Base-by-base conservation (phyloP, 2,113 vertebrate species). In the Plecturocebus donacophilus region DNA sequence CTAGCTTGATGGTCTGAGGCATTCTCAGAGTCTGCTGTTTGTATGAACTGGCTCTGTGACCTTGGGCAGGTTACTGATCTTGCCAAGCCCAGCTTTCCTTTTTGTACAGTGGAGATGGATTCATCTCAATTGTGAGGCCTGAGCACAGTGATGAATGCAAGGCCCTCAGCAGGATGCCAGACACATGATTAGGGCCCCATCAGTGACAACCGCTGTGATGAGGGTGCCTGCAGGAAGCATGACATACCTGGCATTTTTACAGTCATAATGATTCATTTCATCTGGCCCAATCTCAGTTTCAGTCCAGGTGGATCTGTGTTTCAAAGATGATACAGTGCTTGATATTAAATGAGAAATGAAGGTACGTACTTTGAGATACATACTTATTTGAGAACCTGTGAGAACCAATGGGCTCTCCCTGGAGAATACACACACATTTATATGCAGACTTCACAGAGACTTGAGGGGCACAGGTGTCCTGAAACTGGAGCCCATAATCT, bases 141-240 rank as follows among this genome's bases (percentile, higher is more conserved):
- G 20, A 56, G 64, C 23, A 6, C 8, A 58, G 56, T 17, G 49
- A 16, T 0, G 7, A 40, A 32, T 52, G 21, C 5, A 5, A 7
- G 32, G 11, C 20, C 16, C 19, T 58, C 42, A 35, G 45, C 47
- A 42, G 13, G 2, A 6, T 3, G 9, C 30, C 23, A 16, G 9
- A 38, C 11, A 13, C 1, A 0, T 0, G 2, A 3, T 16, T 1
- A 19, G 30, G 17, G 30, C 54, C 13, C 1, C 0, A 35, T 35
- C 23, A 5, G 10, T 19, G 45, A 32, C 8, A 7, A 7, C 61
- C 2, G 0, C 21, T 0, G 42, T 54, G 30, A 40, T 6, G 16
- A 20, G 81, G 16, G 3, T 23, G 7, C 68, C 16, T 17, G 9
- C 8, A 32, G 27, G 45, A 35, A 49, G 52, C 9, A 2, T 12